These are phyloP conservation scores for Ooceraea biroi DNA, from an alignment of 1,140 invertebrate species.

Conservation along the genomic window DNA sequence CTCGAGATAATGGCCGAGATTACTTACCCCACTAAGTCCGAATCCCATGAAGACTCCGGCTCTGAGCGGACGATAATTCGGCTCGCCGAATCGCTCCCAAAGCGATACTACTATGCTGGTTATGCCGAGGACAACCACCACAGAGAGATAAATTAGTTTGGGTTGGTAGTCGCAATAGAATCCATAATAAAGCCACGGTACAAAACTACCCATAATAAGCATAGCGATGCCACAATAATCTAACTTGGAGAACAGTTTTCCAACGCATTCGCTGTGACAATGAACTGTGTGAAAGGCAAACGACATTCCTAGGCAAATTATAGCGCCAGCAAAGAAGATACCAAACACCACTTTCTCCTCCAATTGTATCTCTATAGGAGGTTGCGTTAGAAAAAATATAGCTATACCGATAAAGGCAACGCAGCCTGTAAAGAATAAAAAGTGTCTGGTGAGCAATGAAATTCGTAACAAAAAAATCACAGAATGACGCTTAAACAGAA, in stretches of 20 bases:
- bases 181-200: conserved; percentile 99
- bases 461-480: conserved; percentile 31
- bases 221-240: conserved; percentile 99
- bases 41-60: conserved; percentile 98
- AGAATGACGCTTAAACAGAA: conserved; percentile 26
- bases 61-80: conserved; percentile 94
- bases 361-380: conserved; percentile 92
- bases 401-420: conserved; percentile 93
- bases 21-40: conserved; percentile 94
- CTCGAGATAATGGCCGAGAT: conserved; percentile 9
- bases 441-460: conserved; percentile 6
- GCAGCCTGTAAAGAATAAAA: conserved; percentile 86
- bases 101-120: conserved; percentile 98
- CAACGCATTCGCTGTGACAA: conserved; percentile 98
- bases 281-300: conserved; percentile 99
- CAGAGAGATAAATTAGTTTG: conserved; percentile 95
- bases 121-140: conserved; percentile 96
- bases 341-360: conserved; percentile 97
- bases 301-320: conserved; percentile 98
- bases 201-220: conserved; percentile 99
- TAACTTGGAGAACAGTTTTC: conserved; percentile 98
- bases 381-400: conserved; percentile 93
- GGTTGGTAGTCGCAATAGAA: conserved; percentile 98
- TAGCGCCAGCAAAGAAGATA: conserved; percentile 97
- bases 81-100: conserved; percentile 99